Percentiles rank a stretch among this genome's conserved stretches.
phyloP scores from a whole-genome alignment of 2,113 vertebrate genomes.

The Corapipo altera region DNA sequence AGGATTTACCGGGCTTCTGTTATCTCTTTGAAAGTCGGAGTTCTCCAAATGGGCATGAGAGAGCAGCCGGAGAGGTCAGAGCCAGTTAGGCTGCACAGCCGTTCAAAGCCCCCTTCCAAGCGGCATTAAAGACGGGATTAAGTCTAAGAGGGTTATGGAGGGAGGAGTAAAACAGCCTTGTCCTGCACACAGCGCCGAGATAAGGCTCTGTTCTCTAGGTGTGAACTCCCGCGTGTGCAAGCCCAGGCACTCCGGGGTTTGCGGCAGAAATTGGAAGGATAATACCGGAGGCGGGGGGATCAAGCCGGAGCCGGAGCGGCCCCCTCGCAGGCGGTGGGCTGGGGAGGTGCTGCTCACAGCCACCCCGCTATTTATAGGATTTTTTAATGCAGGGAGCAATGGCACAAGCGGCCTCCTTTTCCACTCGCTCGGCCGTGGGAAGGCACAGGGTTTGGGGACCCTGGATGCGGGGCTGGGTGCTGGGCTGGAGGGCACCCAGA shows the following conservation, averaged over 20 bases:
- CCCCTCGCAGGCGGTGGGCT: not conserved
- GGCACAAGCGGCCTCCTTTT: not conserved
- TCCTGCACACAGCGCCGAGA: constrained; percentile 52
- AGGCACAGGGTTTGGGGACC: fast-evolving
- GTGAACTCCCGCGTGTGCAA: not conserved
- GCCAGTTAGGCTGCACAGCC: constrained; percentile 48
- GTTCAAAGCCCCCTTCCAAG: constrained; percentile 60
- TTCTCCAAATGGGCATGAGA: constrained; percentile 46
- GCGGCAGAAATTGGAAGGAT: not conserved
- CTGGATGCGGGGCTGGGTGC: not conserved
- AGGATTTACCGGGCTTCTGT: constrained; percentile 56
- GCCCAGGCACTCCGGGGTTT: not conserved
- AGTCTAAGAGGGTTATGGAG: constrained; percentile 60
- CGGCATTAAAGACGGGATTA: constrained; percentile 67
- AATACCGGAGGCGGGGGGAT: constrained; percentile 1
- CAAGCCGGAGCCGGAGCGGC: not conserved
- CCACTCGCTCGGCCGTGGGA: fast-evolving
- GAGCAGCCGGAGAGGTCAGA: constrained; percentile 41
- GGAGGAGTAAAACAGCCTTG: constrained; percentile 44
- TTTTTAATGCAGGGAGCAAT: not conserved
- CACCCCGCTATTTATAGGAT: not conserved
- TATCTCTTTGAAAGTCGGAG: constrained; percentile 45
- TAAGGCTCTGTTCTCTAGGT: constrained; percentile 59
- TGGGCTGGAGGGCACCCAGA: not conserved
- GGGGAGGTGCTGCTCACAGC: not conserved